Conservation (phyloP, 2,113 vertebrate species). For the Hyperopisus bebe region DNA sequence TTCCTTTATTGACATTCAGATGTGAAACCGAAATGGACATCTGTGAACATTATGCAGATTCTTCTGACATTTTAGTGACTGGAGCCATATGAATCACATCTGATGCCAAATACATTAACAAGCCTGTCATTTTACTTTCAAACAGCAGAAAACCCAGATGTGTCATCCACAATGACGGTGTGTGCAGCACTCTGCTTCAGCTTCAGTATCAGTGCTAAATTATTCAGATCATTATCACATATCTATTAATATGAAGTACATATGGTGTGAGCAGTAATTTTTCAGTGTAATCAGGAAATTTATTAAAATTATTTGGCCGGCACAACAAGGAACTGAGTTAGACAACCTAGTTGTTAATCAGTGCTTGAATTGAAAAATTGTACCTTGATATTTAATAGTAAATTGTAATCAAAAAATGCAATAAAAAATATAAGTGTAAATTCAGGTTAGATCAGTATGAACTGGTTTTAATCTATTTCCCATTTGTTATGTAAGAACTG, state of each 20-base stretch:
- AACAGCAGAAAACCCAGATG: neutral
- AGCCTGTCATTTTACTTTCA: neutral
- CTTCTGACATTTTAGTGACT: neutral
- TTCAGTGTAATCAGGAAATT: neutral
- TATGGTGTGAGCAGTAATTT: neutral
- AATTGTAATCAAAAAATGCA: neutral
- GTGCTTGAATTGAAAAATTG: neutral
- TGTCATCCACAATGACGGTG: neutral
- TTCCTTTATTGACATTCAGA: neutral
- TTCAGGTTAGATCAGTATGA: neutral
- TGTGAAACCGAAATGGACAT: conserved; percentile 1
- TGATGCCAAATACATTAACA: neutral
- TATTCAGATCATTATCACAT: neutral
- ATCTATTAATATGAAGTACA: neutral
- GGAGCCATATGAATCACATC: neutral
- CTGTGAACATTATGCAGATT: neutral
- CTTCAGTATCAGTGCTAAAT: neutral
- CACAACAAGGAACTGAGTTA: neutral
- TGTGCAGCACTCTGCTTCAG: neutral
- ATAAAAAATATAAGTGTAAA: neutral
- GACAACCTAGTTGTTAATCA: neutral
- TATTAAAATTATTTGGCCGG: neutral
- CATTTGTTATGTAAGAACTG: neutral
- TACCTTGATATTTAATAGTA: neutral
- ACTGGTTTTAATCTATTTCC: neutral